Evolutionary conservation across 1,140 invertebrate species (phyloP), one percentile per base, ranked within the genome.

Genomic region (Drosophila kanapiae): DNA sequence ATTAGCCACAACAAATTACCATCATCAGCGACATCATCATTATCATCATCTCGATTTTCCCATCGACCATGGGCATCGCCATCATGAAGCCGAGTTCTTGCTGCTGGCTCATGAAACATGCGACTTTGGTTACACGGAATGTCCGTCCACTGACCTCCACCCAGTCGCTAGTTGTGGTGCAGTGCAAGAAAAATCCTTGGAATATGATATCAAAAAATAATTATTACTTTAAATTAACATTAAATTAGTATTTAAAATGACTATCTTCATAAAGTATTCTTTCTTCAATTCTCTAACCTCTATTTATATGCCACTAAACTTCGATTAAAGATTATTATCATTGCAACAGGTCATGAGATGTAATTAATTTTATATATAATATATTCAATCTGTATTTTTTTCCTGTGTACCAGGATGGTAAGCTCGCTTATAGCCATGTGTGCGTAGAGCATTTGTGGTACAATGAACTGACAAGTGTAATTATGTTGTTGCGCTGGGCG

Each of bases 391-490:
- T 14, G 4, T 3, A 18, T 0, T 54, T 3, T 54, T 23, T 56
- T 10, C 37, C 53, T 27, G 53, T 56, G 53, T 56, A 38, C 5
- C 8, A 38, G 29, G 29, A 33, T 43, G 35, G 35, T 29, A 14
- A 45, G 11, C 2, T 4, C 7, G 35, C n/a, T 27, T 38, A 47
- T 49, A 7, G 59, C n/a, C 64, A 59, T 48, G 67, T 68, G 42
- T 57, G 70, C 53, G 49, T 65, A 59, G 47, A 53, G 64, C 80
- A 80, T 83, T 72, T 87, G 83, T 83, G 83, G 83, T 78, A 87
- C 84, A 87, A 87, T 87, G 83, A 87, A 87, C 83, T 87, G 83
- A 87, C 83, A 87, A 87, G 83, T 87, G 80, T 88, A 83, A 87
- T 87, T 87, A 87, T 87, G 80, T 88, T 87, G 72, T 75, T 62